Conservation (phyloP, 2,797 vertebrate genomes). For the Tinamus major region DNA sequence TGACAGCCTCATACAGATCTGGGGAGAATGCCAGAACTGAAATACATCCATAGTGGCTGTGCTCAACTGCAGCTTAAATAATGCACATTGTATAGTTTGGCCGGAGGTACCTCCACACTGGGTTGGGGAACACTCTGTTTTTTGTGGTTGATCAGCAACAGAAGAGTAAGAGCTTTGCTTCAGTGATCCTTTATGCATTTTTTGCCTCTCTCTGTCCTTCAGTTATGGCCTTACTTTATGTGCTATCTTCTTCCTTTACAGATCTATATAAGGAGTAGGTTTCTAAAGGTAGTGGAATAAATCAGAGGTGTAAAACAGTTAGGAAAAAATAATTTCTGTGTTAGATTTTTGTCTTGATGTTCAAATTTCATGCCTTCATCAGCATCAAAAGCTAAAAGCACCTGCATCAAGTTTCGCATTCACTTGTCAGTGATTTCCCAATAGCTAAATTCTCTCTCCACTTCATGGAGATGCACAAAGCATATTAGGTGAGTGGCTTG, state of each 20-base stretch:
- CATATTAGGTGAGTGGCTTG: not conserved
- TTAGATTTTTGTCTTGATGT: not conserved
- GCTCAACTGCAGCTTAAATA: not conserved
- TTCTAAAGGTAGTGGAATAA: not conserved
- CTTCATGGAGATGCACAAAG: not conserved
- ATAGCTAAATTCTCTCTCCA: constrained; percentile 17
- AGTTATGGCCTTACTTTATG: not conserved
- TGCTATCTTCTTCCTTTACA: not conserved
- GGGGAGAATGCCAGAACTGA: not conserved
- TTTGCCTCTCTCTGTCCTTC: constrained; percentile 33
- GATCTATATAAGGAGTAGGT: too few relatives aligned
- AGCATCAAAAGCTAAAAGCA: constrained; percentile 36
- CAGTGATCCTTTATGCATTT: not conserved
- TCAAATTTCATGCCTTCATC: not conserved
- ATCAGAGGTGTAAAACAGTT: not conserved
- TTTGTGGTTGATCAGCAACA: constrained; percentile 17
- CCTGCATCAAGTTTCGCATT: not conserved
- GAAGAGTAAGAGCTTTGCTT: not conserved
- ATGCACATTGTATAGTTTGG: not conserved
- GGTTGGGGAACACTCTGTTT: not conserved
- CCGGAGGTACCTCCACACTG: not conserved
- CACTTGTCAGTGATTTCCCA: not conserved
- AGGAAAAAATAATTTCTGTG: not conserved
- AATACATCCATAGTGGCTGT: not conserved
- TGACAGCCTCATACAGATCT: not conserved